These are phyloP conservation scores for Narcine bancroftii DNA, from an alignment of 2,113 vertebrate species.

Conservation along the genomic window DNA sequence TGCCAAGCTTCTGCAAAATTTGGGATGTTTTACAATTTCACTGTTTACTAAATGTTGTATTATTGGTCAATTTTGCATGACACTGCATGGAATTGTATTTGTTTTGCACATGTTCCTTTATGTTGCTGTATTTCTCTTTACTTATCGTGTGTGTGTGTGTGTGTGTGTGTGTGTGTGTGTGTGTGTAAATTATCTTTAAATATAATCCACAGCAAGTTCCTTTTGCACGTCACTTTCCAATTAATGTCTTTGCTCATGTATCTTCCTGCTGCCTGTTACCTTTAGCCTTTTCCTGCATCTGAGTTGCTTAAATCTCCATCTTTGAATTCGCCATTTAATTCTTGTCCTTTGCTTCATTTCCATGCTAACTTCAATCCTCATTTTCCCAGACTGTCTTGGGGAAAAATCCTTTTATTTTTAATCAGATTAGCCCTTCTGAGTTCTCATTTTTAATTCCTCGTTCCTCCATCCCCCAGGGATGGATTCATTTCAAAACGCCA, in stretches of 20 bases:
- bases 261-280: neutral
- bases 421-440: neutral
- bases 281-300: neutral
- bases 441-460: neutral
- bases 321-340: neutral
- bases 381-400: neutral
- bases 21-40: neutral
- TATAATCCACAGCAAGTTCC: neutral
- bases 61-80: neutral
- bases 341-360: neutral
- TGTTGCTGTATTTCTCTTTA: neutral
- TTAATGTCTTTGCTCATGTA: neutral
- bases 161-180: too few relatives aligned
- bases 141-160: neutral
- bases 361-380: neutral
- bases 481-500: neutral
- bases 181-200: neutral
- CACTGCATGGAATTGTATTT: neutral
- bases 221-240: neutral
- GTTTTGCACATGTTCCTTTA: neutral
- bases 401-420: neutral
- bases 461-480: neutral
- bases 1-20: neutral
- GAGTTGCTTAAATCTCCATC: neutral
- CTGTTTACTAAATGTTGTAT: neutral